Evolutionary conservation across 2,113 vertebrate species (phyloP).

Genomic region (Nycticorax nycticorax): DNA sequence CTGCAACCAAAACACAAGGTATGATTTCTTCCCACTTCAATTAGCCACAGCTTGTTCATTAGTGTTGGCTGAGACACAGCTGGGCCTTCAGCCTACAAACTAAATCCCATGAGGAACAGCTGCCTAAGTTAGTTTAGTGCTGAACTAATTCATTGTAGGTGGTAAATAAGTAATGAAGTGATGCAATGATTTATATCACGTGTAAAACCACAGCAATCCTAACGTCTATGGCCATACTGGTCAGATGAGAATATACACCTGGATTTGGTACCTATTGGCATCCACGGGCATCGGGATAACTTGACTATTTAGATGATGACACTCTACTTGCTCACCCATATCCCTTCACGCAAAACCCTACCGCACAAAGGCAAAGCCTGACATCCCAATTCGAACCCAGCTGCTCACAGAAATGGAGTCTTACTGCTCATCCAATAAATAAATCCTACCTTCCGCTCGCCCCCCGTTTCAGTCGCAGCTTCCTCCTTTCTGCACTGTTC

Average conservation of each 20-base stretch:
- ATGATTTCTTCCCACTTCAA: background rate
- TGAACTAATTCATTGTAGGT: background rate
- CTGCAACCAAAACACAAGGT: background rate
- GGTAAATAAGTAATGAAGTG: background rate
- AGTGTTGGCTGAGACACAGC: background rate
- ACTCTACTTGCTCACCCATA: too few species aligned
- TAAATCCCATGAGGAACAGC: background rate
- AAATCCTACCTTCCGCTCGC: background rate
- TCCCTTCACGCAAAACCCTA: background rate
- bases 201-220: background rate
- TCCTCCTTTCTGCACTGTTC: background rate
- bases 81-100: background rate
- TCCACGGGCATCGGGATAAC: background rate
- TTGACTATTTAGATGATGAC: background rate
- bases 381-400: background rate
- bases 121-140: background rate
- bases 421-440: background rate
- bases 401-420: background rate
- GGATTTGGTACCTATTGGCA: background rate
- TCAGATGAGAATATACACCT: fast-evolving
- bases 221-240: fast-evolving
- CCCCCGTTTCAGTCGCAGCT: background rate
- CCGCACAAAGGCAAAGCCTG: background rate
- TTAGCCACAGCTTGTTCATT: background rate
- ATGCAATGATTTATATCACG: background rate